A percentile compares a stretch with the other conserved stretches of the same genome.
Evolutionary conservation across 2,888 invertebrate genomes (phyloP).

Genomic region (Clunio marinus): DNA sequence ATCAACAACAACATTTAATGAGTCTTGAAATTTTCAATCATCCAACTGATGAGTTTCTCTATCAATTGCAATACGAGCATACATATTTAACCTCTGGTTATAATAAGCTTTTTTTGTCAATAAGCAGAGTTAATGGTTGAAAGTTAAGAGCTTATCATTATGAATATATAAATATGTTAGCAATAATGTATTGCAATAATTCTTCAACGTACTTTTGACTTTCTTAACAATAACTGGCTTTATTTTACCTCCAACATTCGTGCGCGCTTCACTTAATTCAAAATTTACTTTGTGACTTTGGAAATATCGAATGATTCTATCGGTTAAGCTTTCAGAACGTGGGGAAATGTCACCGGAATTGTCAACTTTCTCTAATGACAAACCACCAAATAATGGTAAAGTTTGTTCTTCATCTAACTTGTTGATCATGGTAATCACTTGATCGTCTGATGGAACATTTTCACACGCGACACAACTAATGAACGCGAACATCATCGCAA

Average conservation of each 20-base stretch:
- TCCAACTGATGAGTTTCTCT: no score
- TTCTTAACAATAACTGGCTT: slow-evolving; percentile 38
- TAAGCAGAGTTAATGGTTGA: no score
- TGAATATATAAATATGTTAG: no score
- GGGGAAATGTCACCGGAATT: slow-evolving; percentile 44
- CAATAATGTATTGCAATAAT: no score
- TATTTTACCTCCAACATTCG: slow-evolving; percentile 44
- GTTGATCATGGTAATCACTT: slow-evolving; percentile 52
- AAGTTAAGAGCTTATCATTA: no score
- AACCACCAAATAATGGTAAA: slow-evolving; percentile 51
- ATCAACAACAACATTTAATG: no score
- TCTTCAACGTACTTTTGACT: slow-evolving; percentile 39
- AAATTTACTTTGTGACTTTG: slow-evolving; percentile 53
- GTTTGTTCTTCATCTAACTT: slow-evolving; percentile 51
- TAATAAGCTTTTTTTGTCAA: no score
- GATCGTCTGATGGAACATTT: slow-evolving; percentile 46
- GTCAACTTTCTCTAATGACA: slow-evolving; percentile 50
- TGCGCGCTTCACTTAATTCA: slow-evolving; percentile 48
- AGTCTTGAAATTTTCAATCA: no score
- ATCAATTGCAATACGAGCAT: no score
- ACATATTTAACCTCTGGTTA: no score
- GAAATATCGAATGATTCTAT: slow-evolving; percentile 53
- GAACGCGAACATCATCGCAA: slow-evolving; percentile 24
- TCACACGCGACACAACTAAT: slow-evolving; percentile 19
- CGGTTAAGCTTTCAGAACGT: slow-evolving; percentile 50